Evolutionary conservation across 2,113 vertebrate species (phyloP).

Genomic region (Phycodurus eques): DNA sequence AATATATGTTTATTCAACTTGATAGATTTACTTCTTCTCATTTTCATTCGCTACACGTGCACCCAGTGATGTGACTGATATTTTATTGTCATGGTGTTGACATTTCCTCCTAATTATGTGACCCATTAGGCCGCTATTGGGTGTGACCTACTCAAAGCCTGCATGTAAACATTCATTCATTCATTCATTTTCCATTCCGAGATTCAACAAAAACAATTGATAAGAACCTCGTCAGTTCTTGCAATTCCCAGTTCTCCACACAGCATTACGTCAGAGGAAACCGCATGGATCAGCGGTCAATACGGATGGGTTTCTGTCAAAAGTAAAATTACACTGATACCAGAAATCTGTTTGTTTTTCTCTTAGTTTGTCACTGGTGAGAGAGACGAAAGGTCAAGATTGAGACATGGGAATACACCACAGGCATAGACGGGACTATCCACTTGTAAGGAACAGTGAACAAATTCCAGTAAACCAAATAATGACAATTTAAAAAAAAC

Average conservation of each 20-base stretch:
- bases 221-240: background rate
- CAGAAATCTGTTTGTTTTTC: conserved; percentile 36
- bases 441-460: background rate
- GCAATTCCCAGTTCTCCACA: background rate
- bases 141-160: background rate
- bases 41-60: background rate
- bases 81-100: background rate
- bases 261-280: conserved; percentile 26
- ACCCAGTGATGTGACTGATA: background rate
- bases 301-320: conserved; percentile 17
- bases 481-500: background rate
- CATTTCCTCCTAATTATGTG: background rate
- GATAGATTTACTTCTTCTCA: background rate
- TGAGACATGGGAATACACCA: conserved; percentile 5
- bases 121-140: background rate
- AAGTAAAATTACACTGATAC: conserved; percentile 42
- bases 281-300: conserved; percentile 3
- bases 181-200: too few relatives aligned
- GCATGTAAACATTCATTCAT: background rate
- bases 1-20: background rate
- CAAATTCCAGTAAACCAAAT: background rate
- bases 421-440: background rate
- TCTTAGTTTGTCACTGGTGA: conserved; percentile 17
- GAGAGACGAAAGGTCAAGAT: conserved; percentile 29
- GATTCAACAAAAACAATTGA: background rate